Evolutionary conservation across 1,140 invertebrate genomes (phyloP).

Genomic region (Tribolium castaneum): DNA sequence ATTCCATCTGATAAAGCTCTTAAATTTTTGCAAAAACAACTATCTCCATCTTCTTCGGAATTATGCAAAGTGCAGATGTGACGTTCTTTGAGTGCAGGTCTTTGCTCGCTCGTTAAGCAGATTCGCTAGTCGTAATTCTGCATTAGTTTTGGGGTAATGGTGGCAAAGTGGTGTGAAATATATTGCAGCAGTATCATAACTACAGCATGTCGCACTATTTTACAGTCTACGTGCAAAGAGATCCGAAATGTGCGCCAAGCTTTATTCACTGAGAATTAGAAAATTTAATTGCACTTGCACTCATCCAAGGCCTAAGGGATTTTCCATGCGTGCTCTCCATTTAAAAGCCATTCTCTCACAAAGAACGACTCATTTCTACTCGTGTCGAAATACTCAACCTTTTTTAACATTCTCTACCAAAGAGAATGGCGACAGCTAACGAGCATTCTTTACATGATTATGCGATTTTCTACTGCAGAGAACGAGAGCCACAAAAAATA

Average conservation of each 20-base stretch:
- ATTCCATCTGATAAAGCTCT: conserved; percentile 37
- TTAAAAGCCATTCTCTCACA: conserved; percentile 10
- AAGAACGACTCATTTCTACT: conserved; percentile 4
- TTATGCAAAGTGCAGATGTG: neutral
- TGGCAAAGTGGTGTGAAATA: conserved; percentile 40
- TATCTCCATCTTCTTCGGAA: neutral
- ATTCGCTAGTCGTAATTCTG: conserved; percentile 42
- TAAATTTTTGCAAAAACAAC: conserved; percentile 13
- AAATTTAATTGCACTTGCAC: conserved; percentile 40
- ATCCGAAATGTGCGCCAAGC: conserved; percentile 3
- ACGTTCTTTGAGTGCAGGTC: neutral
- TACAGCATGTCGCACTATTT: conserved; percentile 44
- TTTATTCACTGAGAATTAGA: conserved; percentile 7
- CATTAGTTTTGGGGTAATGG: conserved; percentile 41
- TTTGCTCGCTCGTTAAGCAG: conserved; percentile 8
- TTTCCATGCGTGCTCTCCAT: conserved; percentile 29
- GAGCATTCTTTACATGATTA: conserved; percentile 22
- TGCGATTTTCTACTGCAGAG: neutral
- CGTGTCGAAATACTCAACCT: neutral
- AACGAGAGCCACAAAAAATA: neutral
- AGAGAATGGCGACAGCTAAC: neutral
- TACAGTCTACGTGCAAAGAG: conserved; percentile 8
- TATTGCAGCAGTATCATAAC: conserved; percentile 45
- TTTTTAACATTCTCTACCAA: neutral
- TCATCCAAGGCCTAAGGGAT: neutral